Base-by-base conservation (phyloP, 2,888 invertebrate species). In the Andricus quercusramuli region DNA sequence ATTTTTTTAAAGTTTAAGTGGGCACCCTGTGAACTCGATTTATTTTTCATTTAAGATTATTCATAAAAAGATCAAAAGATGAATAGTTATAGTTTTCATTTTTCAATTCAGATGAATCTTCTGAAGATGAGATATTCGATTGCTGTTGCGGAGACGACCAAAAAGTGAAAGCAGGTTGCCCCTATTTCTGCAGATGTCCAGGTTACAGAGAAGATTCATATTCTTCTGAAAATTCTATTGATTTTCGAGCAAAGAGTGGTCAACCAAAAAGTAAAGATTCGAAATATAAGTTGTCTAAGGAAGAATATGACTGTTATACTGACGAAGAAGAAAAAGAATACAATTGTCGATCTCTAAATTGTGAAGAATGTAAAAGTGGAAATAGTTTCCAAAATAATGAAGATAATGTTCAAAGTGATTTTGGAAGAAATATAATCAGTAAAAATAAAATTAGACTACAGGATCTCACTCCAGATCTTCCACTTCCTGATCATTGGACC, bases 401-500 rank as follows among this genome's bases (percentile, higher is more conserved):
- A 17, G 64, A 64, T 15, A 15, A 64, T 64, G 64, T 15, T 64
- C 64, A 64, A 29, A 64, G 29, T 8, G 6, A 6, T 29, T 29
- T 8, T 25, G 29, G 8, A 17, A 64, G 29, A 15, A 29, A 25
- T 1, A 15, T 17, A 25, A 29, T 17, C 6, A 29, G 15, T n/a
- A 22, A 6, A 25, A n/a, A 64, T 65, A 65, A 65, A 20, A 51
- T 74, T 37, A 51, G 51, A 22, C 22, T 76, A 9, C 17, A 74
- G n/a, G 66, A 79, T 37, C 29, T 66, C 13, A 76, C 79, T 8
- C 44, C 65, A 1, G 51, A 79, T 51, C 37, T 65, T n/a, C 76
- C 25, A 51, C n/a, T 32, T 13, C 56, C 74, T n/a, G 22, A 56
- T 59, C 68, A 70, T 20, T 80, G 77, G 44, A 79, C 67, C 77